phyloP scores from a whole-genome alignment of 2,797 vertebrate species.

The Tapirus indicus region DNA sequence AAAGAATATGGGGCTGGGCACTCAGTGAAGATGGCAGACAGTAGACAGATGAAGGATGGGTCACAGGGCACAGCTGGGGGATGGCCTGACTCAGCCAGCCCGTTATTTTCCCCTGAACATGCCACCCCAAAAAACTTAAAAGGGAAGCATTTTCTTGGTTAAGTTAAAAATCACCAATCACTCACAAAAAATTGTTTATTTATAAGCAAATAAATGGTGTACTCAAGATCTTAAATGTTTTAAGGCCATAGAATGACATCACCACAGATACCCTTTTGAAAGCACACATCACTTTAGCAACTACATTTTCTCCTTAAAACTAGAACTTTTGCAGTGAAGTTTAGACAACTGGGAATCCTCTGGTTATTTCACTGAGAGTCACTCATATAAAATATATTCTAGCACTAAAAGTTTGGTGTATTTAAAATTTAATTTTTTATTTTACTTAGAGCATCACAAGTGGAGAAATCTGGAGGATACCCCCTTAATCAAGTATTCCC shows the following conservation, averaged over 20 bases:
- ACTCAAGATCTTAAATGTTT: background rate
- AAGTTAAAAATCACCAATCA: conserved; percentile 1
- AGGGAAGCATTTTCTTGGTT: background rate
- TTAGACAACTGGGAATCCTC: background rate
- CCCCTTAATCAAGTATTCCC: background rate
- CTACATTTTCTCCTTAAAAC: background rate
- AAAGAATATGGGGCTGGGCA: background rate
- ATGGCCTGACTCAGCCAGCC: background rate
- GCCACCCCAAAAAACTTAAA: background rate
- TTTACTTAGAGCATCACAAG: background rate
- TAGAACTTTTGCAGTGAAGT: background rate
- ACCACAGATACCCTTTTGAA: background rate
- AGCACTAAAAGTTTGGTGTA: background rate
- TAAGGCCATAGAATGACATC: background rate
- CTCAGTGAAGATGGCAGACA: background rate
- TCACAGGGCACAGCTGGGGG: background rate
- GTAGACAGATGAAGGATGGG: background rate
- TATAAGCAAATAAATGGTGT: background rate
- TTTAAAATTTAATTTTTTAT: background rate
- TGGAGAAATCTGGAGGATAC: background rate
- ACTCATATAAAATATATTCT: background rate
- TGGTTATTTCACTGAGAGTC: background rate
- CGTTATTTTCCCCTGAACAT: background rate
- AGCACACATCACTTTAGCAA: background rate
- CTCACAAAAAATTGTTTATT: background rate